Evolutionary conservation across 2,113 vertebrate genomes (phyloP).

Genomic region (Macquaria australasica): DNA sequence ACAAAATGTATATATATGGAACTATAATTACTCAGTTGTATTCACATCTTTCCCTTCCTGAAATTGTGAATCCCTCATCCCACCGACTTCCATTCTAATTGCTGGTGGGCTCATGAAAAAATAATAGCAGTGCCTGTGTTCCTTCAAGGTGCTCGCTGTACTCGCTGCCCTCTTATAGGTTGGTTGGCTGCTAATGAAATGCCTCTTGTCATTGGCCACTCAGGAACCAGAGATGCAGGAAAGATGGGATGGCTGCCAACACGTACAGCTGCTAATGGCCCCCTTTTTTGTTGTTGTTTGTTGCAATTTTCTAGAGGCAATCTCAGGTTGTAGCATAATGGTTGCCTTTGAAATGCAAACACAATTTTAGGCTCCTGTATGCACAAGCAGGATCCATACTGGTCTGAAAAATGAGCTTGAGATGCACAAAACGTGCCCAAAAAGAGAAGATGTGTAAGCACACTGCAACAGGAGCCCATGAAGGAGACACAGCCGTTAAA

Average conservation of each 20-base stretch:
- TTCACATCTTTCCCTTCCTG: neutral
- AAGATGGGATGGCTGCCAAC: slow-evolving; percentile 22
- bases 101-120: slow-evolving; percentile 22
- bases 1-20: neutral
- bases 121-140: slow-evolving; percentile 6
- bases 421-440: neutral
- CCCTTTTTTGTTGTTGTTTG: slow-evolving; percentile 4
- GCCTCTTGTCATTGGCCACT: slow-evolving; percentile 29
- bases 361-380: neutral
- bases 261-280: slow-evolving; percentile 48
- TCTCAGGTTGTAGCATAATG: slow-evolving; percentile 9
- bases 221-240: slow-evolving; percentile 47
- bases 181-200: slow-evolving; percentile 7
- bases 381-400: neutral
- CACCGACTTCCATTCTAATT: slow-evolving; percentile 4
- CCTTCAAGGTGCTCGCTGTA: neutral
- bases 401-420: neutral
- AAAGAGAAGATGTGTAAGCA: neutral
- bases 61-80: neutral
- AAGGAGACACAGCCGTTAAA: neutral
- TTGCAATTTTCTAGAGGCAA: slow-evolving; percentile 12
- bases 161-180: neutral
- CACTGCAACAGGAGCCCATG: too few relatives aligned
- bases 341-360: slow-evolving; percentile 5
- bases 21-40: neutral